phyloP scores from a whole-genome alignment of 2,797 vertebrate species.

The Hippocampus kuda region DNA sequence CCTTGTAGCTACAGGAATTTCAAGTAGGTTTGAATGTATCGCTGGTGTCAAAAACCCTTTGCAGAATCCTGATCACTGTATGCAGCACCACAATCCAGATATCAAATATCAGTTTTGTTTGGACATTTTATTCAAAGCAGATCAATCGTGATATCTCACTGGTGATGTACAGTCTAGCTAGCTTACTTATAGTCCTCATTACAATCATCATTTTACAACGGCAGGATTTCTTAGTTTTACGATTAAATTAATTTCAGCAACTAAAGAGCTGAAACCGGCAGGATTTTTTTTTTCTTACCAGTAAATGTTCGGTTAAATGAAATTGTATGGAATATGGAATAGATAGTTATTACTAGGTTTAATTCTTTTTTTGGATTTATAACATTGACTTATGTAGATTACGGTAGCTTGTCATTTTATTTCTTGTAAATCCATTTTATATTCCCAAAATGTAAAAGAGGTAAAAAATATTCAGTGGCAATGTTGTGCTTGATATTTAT shows the following conservation, averaged over 20 bases:
- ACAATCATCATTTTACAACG: neutral
- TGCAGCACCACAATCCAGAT: constrained; percentile 9
- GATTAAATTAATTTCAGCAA: neutral
- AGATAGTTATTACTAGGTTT: too few relatives aligned
- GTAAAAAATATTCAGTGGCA: too few relatives aligned
- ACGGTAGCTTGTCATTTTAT: too few relatives aligned
- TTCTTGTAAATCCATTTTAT: too few relatives aligned
- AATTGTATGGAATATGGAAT: neutral
- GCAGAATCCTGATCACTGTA: constrained; percentile 30
- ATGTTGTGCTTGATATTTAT: too few relatives aligned
- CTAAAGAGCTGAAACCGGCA: neutral
- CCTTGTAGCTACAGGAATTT: constrained; percentile 45
- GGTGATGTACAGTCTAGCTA: neutral
- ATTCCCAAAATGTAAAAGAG: too few relatives aligned
- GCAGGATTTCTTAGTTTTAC: neutral
- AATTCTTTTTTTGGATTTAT: too few relatives aligned
- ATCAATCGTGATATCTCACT: neutral
- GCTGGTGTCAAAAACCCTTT: constrained; percentile 34
- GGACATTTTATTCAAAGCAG: neutral
- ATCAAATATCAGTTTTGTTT: constrained; percentile 19
- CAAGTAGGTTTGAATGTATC: constrained; percentile 51
- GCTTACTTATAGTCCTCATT: too few relatives aligned
- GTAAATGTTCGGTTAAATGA: neutral
- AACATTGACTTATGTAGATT: too few relatives aligned
- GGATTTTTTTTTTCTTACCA: too few relatives aligned